phyloP scores from a whole-genome alignment of 1,140 invertebrate genomes.

The Tribolium castaneum region DNA sequence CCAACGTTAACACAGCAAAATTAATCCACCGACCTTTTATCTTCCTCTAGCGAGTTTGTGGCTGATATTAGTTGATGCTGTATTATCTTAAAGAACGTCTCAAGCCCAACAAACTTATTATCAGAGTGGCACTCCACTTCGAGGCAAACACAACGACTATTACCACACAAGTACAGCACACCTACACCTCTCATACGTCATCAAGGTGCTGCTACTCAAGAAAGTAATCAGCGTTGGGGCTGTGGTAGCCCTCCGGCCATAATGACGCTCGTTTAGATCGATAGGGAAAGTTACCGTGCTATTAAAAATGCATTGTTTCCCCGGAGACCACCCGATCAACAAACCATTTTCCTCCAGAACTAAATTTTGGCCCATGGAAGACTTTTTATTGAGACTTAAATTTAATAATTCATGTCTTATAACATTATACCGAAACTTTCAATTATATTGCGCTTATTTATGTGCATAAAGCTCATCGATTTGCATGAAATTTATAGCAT shows the following conservation, averaged over 20 bases:
- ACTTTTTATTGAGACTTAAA: too few species aligned
- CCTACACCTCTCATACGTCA: not conserved
- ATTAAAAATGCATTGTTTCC: constrained; percentile 40
- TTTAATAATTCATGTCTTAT: too few species aligned
- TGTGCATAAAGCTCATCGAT: constrained; percentile 6
- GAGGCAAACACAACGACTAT: constrained; percentile 11
- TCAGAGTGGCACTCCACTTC: not conserved
- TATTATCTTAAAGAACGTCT: constrained; percentile 1
- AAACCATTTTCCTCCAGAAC: not conserved
- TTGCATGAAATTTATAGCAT: not conserved
- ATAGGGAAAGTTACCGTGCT: constrained; percentile 13
- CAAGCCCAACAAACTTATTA: constrained; percentile 12
- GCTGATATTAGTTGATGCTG: not conserved
- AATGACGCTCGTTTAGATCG: constrained; percentile 34
- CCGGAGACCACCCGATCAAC: constrained; percentile 24
- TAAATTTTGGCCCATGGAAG: too few species aligned
- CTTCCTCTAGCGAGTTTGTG: not conserved
- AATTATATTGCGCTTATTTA: constrained; percentile 1
- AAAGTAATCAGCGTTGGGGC: constrained; percentile 8
- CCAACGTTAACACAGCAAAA: not conserved
- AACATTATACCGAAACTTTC: too few species aligned
- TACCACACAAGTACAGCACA: constrained; percentile 12
- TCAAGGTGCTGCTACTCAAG: constrained; percentile 19
- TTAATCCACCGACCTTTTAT: constrained; percentile 10
- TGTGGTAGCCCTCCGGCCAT: constrained; percentile 6